phyloP scores from a whole-genome alignment of 1,140 invertebrate species.

The Nasonia giraulti region DNA sequence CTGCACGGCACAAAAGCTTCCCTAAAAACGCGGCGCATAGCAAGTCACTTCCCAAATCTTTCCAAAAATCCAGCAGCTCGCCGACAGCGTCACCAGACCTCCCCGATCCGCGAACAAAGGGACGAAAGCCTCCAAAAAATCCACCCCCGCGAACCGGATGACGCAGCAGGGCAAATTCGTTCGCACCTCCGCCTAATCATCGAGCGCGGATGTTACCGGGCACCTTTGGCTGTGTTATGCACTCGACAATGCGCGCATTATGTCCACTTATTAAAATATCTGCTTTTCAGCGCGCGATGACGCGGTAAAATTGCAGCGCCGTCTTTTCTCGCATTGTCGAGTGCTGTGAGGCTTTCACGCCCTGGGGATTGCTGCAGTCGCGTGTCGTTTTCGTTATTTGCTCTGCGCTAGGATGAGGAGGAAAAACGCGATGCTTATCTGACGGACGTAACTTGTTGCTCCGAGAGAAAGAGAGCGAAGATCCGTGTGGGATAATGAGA shows the following conservation, averaged over 20 bases:
- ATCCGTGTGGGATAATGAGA: not conserved
- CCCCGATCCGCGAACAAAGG: not conserved
- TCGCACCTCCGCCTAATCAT: slow-evolving; percentile 54
- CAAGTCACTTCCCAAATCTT: not conserved
- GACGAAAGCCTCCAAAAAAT: not conserved
- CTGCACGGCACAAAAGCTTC: not conserved
- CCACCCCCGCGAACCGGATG: not conserved
- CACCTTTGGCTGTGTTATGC: slow-evolving; percentile 52
- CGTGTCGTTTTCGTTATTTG: slow-evolving; percentile 29
- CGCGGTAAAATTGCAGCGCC: not conserved
- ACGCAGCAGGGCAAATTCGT: slow-evolving; percentile 59
- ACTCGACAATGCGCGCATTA: slow-evolving; percentile 5
- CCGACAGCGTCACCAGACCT: not conserved
- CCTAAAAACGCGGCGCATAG: not conserved
- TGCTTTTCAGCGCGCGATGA: slow-evolving; percentile 36
- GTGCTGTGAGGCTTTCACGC: not conserved
- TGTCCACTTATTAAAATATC: slow-evolving; percentile 52
- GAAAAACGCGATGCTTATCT: not conserved
- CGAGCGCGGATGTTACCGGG: slow-evolving; percentile 64
- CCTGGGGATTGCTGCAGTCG: slow-evolving; percentile 6
- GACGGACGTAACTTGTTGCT: not conserved
- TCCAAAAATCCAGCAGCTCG: not conserved
- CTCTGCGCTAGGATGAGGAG: not conserved
- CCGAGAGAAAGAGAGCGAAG: not conserved
- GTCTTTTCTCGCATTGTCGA: slow-evolving; percentile 10